A percentile compares a stretch with the other conserved stretches of the same genome.
Evolutionary conservation across 1,140 invertebrate species (phyloP).

Genomic region (Megathymus violae): DNA sequence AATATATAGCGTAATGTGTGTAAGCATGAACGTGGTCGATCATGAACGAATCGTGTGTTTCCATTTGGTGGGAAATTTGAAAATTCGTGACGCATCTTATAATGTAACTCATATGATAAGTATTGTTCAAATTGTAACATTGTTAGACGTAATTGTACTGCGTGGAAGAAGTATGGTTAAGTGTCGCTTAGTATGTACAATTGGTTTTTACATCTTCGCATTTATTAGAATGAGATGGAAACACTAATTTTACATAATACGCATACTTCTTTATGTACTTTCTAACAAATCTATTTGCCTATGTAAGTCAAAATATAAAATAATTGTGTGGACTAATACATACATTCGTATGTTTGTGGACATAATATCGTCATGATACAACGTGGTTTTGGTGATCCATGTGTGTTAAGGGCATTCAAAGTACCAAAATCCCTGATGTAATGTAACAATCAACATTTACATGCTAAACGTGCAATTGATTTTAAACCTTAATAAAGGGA

Average conservation of each 20-base stretch:
- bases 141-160: constrained; percentile 13
- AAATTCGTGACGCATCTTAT: constrained; percentile 24
- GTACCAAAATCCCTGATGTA: constrained; percentile 41
- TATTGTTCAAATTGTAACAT: constrained; percentile 30
- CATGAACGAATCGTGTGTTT: constrained; percentile 39
- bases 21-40: constrained; percentile 38
- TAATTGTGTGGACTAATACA: constrained; percentile 28
- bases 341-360: constrained; percentile 21
- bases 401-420: constrained; percentile 38
- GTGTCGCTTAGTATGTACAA: constrained; percentile 54
- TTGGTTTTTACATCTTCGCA: constrained; percentile 65
- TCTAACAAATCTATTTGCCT: constrained; percentile 16
- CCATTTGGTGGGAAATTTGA: constrained; percentile 19
- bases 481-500: constrained; percentile 8
- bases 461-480: constrained; percentile 17
- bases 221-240: constrained; percentile 71
- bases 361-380: constrained; percentile 11
- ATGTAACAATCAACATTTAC: constrained; percentile 16
- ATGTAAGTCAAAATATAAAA: constrained; percentile 25
- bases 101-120: constrained; percentile 8
- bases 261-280: constrained; percentile 48
- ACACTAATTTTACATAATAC: constrained; percentile 34
- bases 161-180: constrained; percentile 18
- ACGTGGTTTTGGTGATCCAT: constrained; percentile 19
- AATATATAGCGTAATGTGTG: constrained; percentile 46